Evolutionary conservation across 2,888 invertebrate species (phyloP).

Genomic region (Hemistola chrysoprasaria): DNA sequence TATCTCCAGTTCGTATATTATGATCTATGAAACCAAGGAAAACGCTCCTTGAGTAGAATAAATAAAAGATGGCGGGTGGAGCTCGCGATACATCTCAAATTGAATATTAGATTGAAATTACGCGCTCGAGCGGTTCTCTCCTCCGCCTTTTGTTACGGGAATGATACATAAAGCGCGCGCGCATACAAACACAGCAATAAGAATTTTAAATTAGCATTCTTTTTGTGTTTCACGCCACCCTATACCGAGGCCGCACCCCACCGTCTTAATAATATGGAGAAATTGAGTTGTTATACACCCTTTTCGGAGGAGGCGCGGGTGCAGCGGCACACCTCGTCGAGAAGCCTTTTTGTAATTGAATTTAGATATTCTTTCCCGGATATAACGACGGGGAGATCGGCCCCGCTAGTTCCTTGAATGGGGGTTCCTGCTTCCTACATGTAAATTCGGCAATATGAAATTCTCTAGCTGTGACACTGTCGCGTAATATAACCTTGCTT

Average conservation of each 20-base stretch:
- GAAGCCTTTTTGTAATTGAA: slow-evolving; percentile 82
- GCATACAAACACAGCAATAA: slow-evolving; percentile 78
- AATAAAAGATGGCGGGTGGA: slow-evolving; percentile 69
- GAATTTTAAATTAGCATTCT: slow-evolving; percentile 82
- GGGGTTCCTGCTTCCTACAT: slow-evolving; percentile 41
- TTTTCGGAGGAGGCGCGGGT: slow-evolving; percentile 75
- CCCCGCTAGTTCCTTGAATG: slow-evolving; percentile 61
- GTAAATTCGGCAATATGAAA: slow-evolving; percentile 68
- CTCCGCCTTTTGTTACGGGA: slow-evolving; percentile 73
- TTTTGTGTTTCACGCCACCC: slow-evolving; percentile 76
- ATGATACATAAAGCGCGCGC: slow-evolving; percentile 79
- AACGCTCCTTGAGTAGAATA: slow-evolving; percentile 61
- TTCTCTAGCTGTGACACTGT: slow-evolving; percentile 54
- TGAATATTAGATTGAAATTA: slow-evolving; percentile 82
- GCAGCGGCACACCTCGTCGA: slow-evolving; percentile 71
- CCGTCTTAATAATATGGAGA: slow-evolving; percentile 79
- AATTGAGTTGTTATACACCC: slow-evolving; percentile 82
- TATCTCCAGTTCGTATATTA: slow-evolving; percentile 41
- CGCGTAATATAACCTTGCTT: slow-evolving; percentile 48
- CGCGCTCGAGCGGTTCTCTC: slow-evolving; percentile 73
- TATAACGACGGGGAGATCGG: slow-evolving; percentile 65
- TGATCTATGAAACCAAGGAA: slow-evolving; percentile 55
- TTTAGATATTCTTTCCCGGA: slow-evolving; percentile 78
- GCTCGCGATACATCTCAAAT: slow-evolving; percentile 74
- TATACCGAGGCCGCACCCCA: slow-evolving; percentile 58